Evolutionary conservation across 2,888 invertebrate species (phyloP), one percentile per base, ranked within the genome.

Genomic region (Pyrochroa serraticornis): DNA sequence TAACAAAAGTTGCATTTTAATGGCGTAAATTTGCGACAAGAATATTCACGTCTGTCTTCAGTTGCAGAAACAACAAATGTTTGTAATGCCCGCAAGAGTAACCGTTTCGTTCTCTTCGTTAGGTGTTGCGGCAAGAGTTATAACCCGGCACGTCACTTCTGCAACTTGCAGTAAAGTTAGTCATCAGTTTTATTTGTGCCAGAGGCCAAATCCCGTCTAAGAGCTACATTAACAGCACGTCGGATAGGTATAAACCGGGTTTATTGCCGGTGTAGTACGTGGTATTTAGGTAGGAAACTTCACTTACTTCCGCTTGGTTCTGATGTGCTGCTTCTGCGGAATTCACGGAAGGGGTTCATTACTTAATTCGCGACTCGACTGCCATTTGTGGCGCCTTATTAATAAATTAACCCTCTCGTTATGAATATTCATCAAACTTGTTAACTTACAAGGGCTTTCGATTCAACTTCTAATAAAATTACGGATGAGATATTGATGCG

Each of bases 371-470:
- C 56, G 45, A 55, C 52, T 59, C 49, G 52, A 32, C 48, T 56
- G 51, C 54, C 56, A 54, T 62, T 55, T 59, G 58, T 58, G 62
- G 58, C 49, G 43, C 48, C 56, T 59, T 62, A 62, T 62, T 62
- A 62, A 62, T 62, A 62, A 62, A 62, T 55, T 59, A 59, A 55
- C 58, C 42, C 45, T 31, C 35, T 47, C 38, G 38, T 39, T 49
- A 48, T 57, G 57, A 57, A 60, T 60, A 60, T 60, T 56, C 57
- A 60, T 60, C 53, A 53, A 60, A 57, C 42, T 58, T 52, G 58
- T 58, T 58, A 58, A 51, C 50, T 45, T 51, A 44, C 46, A 52
- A 55, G 48, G 54, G 42, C 38, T 54, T 48, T 55, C 48, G 54
- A 55, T 55, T 55, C 48, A 33, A 22, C 41, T 36, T 42, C 47